Percentiles rank a stretch among this genome's conserved stretches.
Evolutionary conservation across 2,888 invertebrate species (phyloP).

Genomic region (Drosophila limbata): DNA sequence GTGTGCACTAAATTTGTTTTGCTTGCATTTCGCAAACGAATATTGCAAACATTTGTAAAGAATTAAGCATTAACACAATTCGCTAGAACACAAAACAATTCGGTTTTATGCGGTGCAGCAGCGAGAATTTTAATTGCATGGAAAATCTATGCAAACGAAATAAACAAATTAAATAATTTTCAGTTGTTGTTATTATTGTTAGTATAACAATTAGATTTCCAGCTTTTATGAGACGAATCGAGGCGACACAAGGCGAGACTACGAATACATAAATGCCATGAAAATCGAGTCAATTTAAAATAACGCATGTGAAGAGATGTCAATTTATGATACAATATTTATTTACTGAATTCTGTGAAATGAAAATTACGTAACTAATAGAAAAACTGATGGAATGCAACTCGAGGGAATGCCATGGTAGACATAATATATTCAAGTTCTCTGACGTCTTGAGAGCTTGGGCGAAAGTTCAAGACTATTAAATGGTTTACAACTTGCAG

Average conservation of each 20-base stretch:
- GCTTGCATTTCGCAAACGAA: conserved; percentile 49
- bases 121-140: conserved; percentile 64
- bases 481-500: not conserved
- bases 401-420: not conserved
- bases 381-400: not conserved
- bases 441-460: not conserved
- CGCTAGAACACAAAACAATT: conserved; percentile 46
- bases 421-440: not conserved
- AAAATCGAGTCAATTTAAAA: not conserved
- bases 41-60: conserved; percentile 60
- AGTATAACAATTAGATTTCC: conserved; percentile 24
- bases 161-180: conserved; percentile 23
- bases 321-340: conserved; percentile 4
- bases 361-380: conserved; percentile 1
- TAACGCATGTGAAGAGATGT: not conserved
- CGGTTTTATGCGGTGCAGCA: conserved; percentile 46
- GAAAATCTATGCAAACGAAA: conserved; percentile 60
- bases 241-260: not conserved
- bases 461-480: conserved; percentile 1
- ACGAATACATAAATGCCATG: conserved; percentile 6
- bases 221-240: conserved; percentile 14
- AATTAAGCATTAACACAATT: conserved; percentile 73
- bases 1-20: conserved; percentile 46
- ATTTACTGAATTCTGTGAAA: not conserved
- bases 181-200: not conserved